phyloP scores from a whole-genome alignment of 2,888 invertebrate genomes.

The Lasioglossum zephyrum region DNA sequence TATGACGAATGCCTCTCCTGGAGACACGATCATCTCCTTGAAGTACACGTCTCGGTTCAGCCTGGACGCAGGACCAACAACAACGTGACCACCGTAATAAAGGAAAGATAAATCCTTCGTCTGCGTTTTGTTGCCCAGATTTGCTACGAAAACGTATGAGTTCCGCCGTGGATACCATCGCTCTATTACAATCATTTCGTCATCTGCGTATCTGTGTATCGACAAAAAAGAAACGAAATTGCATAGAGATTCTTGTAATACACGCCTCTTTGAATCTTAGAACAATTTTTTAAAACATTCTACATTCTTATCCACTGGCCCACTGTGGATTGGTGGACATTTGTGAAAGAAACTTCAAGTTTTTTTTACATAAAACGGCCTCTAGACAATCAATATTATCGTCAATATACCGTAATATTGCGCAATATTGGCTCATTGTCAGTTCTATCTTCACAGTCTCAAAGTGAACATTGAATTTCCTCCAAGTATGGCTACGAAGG shows the following conservation, averaged over 20 bases:
- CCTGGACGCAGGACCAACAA: constrained; percentile 85
- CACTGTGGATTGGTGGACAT: too few species aligned
- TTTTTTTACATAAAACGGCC: too few species aligned
- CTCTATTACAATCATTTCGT: constrained; percentile 89
- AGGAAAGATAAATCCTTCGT: constrained; percentile 90
- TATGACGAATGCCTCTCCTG: constrained; percentile 88
- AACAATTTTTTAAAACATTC: too few species aligned
- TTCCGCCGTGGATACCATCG: constrained; percentile 92
- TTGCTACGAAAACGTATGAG: constrained; percentile 91
- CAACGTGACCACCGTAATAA: constrained; percentile 90
- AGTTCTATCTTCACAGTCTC: too few species aligned
- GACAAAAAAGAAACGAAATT: background rate
- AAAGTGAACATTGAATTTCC: too few species aligned
- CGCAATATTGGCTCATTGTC: too few species aligned
- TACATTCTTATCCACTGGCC: too few species aligned
- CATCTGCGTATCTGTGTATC: constrained; percentile 85
- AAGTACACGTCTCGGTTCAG: constrained; percentile 85
- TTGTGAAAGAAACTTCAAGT: too few species aligned
- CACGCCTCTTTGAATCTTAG: too few species aligned
- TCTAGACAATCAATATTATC: too few species aligned
- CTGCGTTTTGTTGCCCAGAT: constrained; percentile 87
- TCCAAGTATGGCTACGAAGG: too few species aligned
- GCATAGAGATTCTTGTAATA: background rate
- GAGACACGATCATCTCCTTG: constrained; percentile 85
- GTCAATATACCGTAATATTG: too few species aligned